Evolutionary conservation across 2,888 invertebrate species (phyloP), one percentile per base, ranked within the genome.

Genomic region (Lissocephala sabroskyi): DNA sequence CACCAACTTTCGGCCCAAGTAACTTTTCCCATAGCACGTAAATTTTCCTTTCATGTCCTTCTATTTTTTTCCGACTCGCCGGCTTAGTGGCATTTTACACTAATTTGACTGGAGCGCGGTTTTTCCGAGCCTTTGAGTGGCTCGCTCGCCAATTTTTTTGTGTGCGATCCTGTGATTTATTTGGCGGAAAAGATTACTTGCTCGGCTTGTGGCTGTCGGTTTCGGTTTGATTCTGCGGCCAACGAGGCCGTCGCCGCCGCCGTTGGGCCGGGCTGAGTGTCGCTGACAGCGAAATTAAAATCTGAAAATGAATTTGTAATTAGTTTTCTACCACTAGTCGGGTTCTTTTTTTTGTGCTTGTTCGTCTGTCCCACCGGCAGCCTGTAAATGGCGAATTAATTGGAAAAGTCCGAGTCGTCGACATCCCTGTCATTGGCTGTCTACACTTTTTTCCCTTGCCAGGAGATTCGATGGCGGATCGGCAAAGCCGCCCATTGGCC

Each of bases 111-210:
- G 51, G 46, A 53, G 56, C 39, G 49, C 50, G 54, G 43, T 57
- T 49, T 61, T 49, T 39, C 43, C 37, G 36, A 26, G 41, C 41
- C 23, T 28, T 33, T 32, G n/a, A 5, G 30, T 11, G 19, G n/a
- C 37, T 11, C 18, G 58, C 53, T 61, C 49, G 54, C 65, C 23
- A 23, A 26, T 23, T 29, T 45, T 48, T 47, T 42, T 29, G 42
- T 26, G 11, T 59, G 63, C 79, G 76, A 79, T 79, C 71, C 78
- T 79, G 79, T 82, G 82, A 82, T 81, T 81, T 81, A 82, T 81
- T 81, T 80, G 79, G 71, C 79, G 82, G 78, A 82, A 81, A 80
- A 79, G 77, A 81, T 82, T 81, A 81, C 66, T 67, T 73, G 63
- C 78, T 63, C 59, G 61, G 49, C 66, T 56, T 54, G 63, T 39